Percentiles rank a stretch among this genome's conserved stretches.
These are phyloP conservation scores for Anadara kagoshimensis DNA, from an alignment of 1,140 invertebrate genomes.

Conservation along the genomic window DNA sequence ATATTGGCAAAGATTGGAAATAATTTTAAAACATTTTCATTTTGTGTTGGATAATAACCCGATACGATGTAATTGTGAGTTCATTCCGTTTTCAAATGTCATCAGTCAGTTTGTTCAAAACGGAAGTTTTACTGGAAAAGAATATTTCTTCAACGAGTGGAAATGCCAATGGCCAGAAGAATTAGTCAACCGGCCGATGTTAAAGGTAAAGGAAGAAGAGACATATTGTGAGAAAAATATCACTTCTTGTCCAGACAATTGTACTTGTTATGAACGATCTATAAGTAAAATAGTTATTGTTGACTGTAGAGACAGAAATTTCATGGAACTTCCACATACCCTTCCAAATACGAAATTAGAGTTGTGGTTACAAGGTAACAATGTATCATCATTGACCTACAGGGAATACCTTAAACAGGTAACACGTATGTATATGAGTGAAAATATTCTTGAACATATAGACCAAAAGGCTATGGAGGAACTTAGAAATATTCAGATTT, in stretches of 20 bases:
- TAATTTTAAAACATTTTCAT: slow-evolving; percentile 47
- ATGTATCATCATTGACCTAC: slow-evolving; percentile 37
- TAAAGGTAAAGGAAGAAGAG: slow-evolving; percentile 38
- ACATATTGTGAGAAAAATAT: slow-evolving; percentile 47
- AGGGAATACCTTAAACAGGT: slow-evolving; percentile 15
- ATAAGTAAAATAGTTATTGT: slow-evolving; percentile 45
- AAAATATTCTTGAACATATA: slow-evolving; percentile 41
- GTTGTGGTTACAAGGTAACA: slow-evolving; percentile 56
- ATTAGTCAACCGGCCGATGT: slow-evolving; percentile 29
- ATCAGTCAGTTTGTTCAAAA: slow-evolving; percentile 24
- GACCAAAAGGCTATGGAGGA: background rate
- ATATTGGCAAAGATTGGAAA: slow-evolving; percentile 11
- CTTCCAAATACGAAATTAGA: slow-evolving; percentile 44
- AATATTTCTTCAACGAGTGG: slow-evolving; percentile 55
- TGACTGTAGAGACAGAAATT: slow-evolving; percentile 43
- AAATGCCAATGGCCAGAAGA: slow-evolving; percentile 46
- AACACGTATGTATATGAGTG: slow-evolving; percentile 28
- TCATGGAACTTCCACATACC: slow-evolving; percentile 31
- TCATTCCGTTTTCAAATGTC: slow-evolving; percentile 45
- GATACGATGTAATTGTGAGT: slow-evolving; percentile 51
- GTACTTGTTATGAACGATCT: slow-evolving; percentile 49
- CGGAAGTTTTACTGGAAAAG: slow-evolving; percentile 29
- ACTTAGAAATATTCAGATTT: slow-evolving; percentile 26
- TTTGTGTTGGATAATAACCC: slow-evolving; percentile 43
- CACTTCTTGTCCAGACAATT: slow-evolving; percentile 39